phyloP scores from a whole-genome alignment of 2,888 invertebrate genomes.

The Pollenia labialis region DNA sequence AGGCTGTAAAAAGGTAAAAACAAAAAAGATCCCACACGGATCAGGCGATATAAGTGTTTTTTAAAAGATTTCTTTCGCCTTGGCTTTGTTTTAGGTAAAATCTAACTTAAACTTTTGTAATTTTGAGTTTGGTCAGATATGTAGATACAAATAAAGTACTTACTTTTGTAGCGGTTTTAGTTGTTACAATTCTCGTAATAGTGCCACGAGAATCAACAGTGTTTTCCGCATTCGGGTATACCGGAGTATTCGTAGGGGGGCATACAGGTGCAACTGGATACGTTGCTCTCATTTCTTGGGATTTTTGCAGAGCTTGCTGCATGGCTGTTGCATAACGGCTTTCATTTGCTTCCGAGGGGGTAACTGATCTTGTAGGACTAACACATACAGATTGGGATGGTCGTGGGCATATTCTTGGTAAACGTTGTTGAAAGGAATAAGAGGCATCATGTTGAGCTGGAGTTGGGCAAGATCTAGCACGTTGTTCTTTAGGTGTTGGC shows the following conservation, averaged over 20 bases:
- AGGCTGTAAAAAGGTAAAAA: neutral
- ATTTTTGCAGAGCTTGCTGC: neutral
- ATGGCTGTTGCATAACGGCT: neutral
- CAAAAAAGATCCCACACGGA: too few relatives aligned
- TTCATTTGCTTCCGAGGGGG: neutral
- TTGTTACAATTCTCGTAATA: neutral
- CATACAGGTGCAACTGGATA: neutral
- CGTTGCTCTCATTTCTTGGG: neutral
- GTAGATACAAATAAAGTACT: neutral
- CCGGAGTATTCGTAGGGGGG: neutral
- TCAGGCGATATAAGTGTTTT: too few relatives aligned
- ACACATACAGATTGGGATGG: neutral
- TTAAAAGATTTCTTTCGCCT: neutral
- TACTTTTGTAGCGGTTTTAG: slow-evolving; percentile 10
- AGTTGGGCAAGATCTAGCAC: slow-evolving; percentile 10
- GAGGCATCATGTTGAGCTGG: neutral
- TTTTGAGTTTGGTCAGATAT: too few relatives aligned
- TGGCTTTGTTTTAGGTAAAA: neutral
- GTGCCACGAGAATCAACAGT: neutral
- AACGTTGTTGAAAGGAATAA: neutral
- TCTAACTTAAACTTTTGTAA: too few relatives aligned
- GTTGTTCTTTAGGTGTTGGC: slow-evolving; percentile 15
- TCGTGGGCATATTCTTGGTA: neutral
- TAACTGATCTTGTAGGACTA: neutral
- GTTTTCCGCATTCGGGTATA: neutral